Conservation (phyloP, 2,888 invertebrate genomes). For the Coelopa pilipes region DNA sequence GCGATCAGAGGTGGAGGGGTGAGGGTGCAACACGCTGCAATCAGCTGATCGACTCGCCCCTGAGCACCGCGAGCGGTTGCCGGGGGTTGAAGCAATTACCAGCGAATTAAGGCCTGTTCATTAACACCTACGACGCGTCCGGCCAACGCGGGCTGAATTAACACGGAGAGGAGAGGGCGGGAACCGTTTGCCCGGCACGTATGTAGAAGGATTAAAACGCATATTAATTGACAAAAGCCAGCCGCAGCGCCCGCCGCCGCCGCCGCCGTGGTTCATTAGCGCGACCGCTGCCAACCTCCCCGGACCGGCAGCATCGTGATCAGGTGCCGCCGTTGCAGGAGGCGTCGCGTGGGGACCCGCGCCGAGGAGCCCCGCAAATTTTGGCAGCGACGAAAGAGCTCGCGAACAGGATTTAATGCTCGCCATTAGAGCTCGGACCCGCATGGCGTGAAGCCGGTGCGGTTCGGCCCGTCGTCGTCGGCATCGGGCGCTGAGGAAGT, state of each 20-base stretch:
- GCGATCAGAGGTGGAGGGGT: too few species aligned
- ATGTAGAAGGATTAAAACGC: slow-evolving; percentile 21
- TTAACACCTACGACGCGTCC: slow-evolving; percentile 25
- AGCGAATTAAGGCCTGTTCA: slow-evolving; percentile 25
- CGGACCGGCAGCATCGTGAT: not conserved
- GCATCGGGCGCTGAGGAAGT: slow-evolving; percentile 19
- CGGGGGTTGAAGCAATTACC: not conserved
- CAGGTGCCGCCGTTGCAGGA: slow-evolving; percentile 18
- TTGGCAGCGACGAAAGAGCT: slow-evolving; percentile 5
- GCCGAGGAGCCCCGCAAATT: too few species aligned
- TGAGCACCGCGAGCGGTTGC: not conserved
- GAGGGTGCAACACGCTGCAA: too few species aligned
- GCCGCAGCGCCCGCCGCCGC: not conserved
- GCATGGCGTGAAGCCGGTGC: not conserved
- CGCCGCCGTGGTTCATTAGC: too few species aligned
- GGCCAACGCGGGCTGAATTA: slow-evolving; percentile 24
- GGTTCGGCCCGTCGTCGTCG: not conserved
- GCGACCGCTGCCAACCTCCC: too few species aligned
- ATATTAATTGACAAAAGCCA: slow-evolving; percentile 32
- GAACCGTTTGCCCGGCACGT: not conserved
- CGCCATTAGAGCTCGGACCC: not conserved
- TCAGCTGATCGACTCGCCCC: not conserved
- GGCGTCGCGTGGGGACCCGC: too few species aligned
- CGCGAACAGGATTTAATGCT: slow-evolving; percentile 4
- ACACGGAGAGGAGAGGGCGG: slow-evolving; percentile 14